Conservation (phyloP, 2,888 invertebrate species). For the Aproaerema taeniolella region DNA sequence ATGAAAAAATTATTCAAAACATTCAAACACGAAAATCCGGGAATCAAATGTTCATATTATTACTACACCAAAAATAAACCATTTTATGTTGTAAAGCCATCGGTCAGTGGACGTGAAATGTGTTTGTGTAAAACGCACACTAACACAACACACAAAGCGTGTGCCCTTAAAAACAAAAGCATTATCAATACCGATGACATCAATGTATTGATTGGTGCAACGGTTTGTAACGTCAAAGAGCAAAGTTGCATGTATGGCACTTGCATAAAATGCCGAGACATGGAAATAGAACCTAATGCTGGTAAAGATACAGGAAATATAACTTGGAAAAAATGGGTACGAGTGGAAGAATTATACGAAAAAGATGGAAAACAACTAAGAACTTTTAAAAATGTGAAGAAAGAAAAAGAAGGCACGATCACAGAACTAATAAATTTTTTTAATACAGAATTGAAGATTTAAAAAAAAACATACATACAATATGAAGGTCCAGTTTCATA, state of each 20-base stretch:
- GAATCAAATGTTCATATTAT: too few relatives aligned
- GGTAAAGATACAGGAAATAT: constrained; percentile 13
- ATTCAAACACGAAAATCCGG: too few relatives aligned
- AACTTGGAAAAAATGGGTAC: constrained; percentile 17
- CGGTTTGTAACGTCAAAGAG: too few relatives aligned
- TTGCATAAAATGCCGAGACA: constrained; percentile 12
- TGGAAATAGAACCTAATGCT: constrained; percentile 10
- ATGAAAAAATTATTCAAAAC: too few relatives aligned
- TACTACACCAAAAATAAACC: too few relatives aligned
- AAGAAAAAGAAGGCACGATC: constrained; percentile 9
- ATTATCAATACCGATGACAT: too few relatives aligned
- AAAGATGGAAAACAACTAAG: constrained; percentile 16
- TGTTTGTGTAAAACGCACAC: too few relatives aligned
- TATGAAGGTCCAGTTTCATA: constrained; percentile 17
- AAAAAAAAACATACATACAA: constrained; percentile 20
- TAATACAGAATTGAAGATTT: constrained; percentile 16
- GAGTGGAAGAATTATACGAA: constrained; percentile 16
- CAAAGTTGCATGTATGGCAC: constrained; percentile 18
- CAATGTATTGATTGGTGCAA: too few relatives aligned
- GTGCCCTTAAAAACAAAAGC: too few relatives aligned
- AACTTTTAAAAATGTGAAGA: constrained; percentile 17
- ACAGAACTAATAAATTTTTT: constrained; percentile 13
- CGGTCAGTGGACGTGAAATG: too few relatives aligned
- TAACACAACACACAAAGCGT: too few relatives aligned
- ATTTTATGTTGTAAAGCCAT: too few relatives aligned